These are phyloP conservation scores for Leptopilina syphax DNA, from an alignment of 2,888 invertebrate species.

Conservation along the genomic window DNA sequence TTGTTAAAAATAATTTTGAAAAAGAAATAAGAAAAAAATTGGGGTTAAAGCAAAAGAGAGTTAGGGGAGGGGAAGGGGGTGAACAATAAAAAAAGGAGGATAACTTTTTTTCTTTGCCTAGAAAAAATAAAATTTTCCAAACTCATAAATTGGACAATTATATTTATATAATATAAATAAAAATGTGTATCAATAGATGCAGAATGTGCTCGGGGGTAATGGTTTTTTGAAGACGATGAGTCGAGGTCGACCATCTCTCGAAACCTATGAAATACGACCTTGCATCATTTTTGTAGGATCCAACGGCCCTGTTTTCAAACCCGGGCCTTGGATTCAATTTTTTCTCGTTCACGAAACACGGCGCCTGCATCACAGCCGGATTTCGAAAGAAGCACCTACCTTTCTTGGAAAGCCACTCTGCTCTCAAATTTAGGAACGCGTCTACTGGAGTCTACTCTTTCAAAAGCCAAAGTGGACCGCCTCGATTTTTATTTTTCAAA, in stretches of 20 bases:
- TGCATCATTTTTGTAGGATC: slow-evolving; percentile 58
- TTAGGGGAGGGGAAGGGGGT: too few relatives aligned
- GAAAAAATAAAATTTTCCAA: too few relatives aligned
- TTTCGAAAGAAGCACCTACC: slow-evolving; percentile 65
- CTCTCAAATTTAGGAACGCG: slow-evolving; percentile 36
- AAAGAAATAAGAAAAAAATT: too few relatives aligned
- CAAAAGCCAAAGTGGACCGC: slow-evolving; percentile 41
- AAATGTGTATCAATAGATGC: background rate
- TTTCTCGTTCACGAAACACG: slow-evolving; percentile 51
- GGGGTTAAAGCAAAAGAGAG: too few relatives aligned
- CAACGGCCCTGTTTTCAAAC: slow-evolving; percentile 48
- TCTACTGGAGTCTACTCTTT: slow-evolving; percentile 26
- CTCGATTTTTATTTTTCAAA: slow-evolving; percentile 42
- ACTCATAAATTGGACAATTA: too few relatives aligned
- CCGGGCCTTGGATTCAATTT: slow-evolving; percentile 45
- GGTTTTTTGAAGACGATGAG: slow-evolving; percentile 6
- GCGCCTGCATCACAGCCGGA: slow-evolving; percentile 60
- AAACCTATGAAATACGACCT: slow-evolving; percentile 61
- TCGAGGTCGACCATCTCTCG: slow-evolving; percentile 52
- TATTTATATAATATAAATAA: too few relatives aligned
- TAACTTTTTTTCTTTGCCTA: too few relatives aligned
- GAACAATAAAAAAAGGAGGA: too few relatives aligned
- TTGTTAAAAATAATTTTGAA: too few relatives aligned
- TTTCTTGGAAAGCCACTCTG: slow-evolving; percentile 55
- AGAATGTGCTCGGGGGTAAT: background rate